Evolutionary conservation across 92 coral and sea anemone species (phyloP), one percentile per base, ranked within the genome.

Genomic region (Phenganax marumi): DNA sequence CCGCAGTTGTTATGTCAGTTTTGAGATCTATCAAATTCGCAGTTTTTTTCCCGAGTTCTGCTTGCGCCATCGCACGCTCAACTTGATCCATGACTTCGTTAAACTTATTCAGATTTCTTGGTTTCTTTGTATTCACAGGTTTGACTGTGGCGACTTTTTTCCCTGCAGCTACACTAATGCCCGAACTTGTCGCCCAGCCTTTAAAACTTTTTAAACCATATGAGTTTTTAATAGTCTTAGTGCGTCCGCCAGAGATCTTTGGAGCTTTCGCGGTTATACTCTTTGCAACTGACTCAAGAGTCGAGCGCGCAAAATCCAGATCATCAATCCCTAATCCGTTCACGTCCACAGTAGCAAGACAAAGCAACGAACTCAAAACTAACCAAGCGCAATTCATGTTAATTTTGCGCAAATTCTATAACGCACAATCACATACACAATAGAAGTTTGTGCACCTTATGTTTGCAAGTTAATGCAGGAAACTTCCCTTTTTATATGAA

Each of bases 41-140:
- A 43, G 39, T 68, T 16, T 26, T 24, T 25, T 79, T 73, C 65
- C 21, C 12, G 6, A 76, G 68, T 24, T 54, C 51, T 52, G 81
- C 81, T 8, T 76, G 90, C 4, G 89, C 90, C 12, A 92, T 81
- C 0, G 92, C 93, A 2, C 93, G 93, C 70, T 93, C 97, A 23
- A 93, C 88, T 9, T 86, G 89, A 50, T 89, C 84, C 63, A 91
- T 33, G 7, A 91, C 97, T 66, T 89, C 92, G 2, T 92, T 86
- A 61, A 91, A 91, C 77, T 90, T 90, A 74, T 93, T 93, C 21
- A 54, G 26, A 22, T 76, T 76, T 13, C 61, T 21, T 33, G 61
- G 80, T 16, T 51, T 54, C 23, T 21, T 33, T 14, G 80, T 75
- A 3, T 16, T 8, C 8, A 33, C n/a, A 56, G n/a, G 7, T 68